Base-by-base conservation (phyloP, 2,113 vertebrate genomes). In the Sylvia atricapilla region DNA sequence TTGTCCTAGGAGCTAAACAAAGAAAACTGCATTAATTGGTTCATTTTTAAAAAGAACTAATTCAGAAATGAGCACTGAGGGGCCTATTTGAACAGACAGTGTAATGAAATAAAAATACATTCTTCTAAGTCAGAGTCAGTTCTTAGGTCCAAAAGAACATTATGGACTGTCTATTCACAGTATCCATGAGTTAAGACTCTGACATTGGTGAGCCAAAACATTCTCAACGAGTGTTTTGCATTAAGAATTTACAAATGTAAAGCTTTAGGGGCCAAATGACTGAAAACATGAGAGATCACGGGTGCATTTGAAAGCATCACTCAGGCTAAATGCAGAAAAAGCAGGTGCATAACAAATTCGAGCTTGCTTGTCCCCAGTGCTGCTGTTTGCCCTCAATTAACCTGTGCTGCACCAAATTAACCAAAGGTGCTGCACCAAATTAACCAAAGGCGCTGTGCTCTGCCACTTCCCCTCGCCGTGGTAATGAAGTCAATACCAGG, bases 181-280 rank as follows among this genome's bases (percentile, higher is more conserved):
- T 4, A 91, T 27, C 47, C 41, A 28, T 0, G 1, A 52, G 21
- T 79, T 68, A 59, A 46, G 47, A 19, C 25, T 64, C 22, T 46
- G 55, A 33, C 37, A n/a, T 1, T 44, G 59, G 21, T 14, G 19
- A 52, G 30, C 27, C 52, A 41, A 83, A 80, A 69, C 11, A 59
- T 8, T 47, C 33, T 55, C 30, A 67, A 1, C 6, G 25, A 23
- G 4, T 33, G 39, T n/a, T 89, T 75, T 59, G 46, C 0, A 0
- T 12, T 30, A 52, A 18, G n/a, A 37, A 60, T n/a, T 13, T 37
- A 53, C 5, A 18, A 87, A 86, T 50, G 20, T 13, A 67, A 66
- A 70, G 30, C 11, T 85, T 58, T 16, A 87, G 49, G 31, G 18
- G 19, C 27, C 58, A 89, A 72, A 37, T 20, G 49, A 56, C 37